Evolutionary conservation across 2,797 vertebrate species (phyloP).

Genomic region (Adrianichthys oophorus): DNA sequence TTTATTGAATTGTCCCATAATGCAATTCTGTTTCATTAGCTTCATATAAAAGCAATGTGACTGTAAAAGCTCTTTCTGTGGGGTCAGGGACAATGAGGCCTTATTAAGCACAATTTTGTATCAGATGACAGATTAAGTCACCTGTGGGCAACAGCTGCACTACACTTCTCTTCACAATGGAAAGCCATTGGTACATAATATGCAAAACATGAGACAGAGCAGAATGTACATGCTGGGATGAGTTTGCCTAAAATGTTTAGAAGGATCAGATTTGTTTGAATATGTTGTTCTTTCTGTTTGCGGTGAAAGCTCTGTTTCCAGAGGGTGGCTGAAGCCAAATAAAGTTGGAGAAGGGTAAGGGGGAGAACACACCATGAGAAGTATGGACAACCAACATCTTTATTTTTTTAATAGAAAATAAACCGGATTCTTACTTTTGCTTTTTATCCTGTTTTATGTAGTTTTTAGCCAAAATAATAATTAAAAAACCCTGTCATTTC

Average conservation of each 20-base stretch:
- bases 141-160: conserved; percentile 40
- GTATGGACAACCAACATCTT: no score
- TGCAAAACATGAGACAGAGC: conserved; percentile 1
- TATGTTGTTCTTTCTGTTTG: no score
- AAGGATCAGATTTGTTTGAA: no score
- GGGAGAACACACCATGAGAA: no score
- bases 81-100: conserved; percentile 26
- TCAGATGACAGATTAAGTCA: conserved; percentile 42
- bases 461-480: no score
- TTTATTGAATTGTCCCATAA: conserved; percentile 63
- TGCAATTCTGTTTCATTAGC: conserved; percentile 56
- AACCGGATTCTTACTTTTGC: no score
- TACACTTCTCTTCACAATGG: conserved; percentile 3
- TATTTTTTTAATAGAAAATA: no score
- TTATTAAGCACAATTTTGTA: conserved; percentile 52
- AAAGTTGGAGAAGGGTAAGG: no score
- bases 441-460: no score
- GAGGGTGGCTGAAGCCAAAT: no score
- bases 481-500: no score
- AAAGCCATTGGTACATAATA: conserved; percentile 9
- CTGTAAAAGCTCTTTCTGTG: conserved; percentile 34
- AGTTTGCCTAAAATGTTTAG: neutral
- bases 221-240: neutral
- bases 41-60: conserved; percentile 52
- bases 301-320: no score